These are phyloP conservation scores for Tryphoninae sp. DNA, from an alignment of 2,888 invertebrate species.

Conservation along the genomic window DNA sequence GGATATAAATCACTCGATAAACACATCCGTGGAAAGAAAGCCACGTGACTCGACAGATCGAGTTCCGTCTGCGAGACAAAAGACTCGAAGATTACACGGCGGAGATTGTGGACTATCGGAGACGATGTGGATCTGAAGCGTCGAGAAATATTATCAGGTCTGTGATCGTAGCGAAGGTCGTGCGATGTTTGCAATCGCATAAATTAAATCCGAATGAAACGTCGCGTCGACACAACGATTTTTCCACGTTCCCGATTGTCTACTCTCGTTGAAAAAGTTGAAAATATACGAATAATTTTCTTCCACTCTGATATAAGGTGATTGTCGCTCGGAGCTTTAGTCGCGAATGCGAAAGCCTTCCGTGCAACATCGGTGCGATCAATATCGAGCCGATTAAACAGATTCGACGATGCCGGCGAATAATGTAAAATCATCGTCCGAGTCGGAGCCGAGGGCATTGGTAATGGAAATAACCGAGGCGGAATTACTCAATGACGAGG, in stretches of 20 bases:
- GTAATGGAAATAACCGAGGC: not conserved
- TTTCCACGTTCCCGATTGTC: not conserved
- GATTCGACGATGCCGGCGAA: not conserved
- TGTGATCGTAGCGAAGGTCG: not conserved
- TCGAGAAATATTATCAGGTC: not conserved
- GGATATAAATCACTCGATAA: too few species aligned
- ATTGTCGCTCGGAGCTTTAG: not conserved
- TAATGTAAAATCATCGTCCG: constrained; percentile 5
- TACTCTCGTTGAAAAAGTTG: not conserved
- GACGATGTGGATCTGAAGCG: not conserved
- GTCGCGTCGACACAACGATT: not conserved
- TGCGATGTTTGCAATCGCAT: constrained; percentile 23
- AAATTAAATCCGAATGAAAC: constrained; percentile 11
- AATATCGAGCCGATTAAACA: not conserved
- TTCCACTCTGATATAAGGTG: not conserved
- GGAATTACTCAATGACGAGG: constrained; percentile 60
- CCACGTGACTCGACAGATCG: not conserved
- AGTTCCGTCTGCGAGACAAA: not conserved
- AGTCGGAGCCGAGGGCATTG: not conserved
- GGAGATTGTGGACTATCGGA: not conserved
- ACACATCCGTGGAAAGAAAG: too few species aligned
- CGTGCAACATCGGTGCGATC: not conserved
- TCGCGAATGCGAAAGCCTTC: not conserved
- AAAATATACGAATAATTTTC: not conserved
- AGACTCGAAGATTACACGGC: not conserved